A percentile compares a stretch with the other conserved stretches of the same genome.
These are phyloP conservation scores for Empidonax alnorum DNA, from an alignment of 2,113 vertebrate genomes.

Conservation along the genomic window DNA sequence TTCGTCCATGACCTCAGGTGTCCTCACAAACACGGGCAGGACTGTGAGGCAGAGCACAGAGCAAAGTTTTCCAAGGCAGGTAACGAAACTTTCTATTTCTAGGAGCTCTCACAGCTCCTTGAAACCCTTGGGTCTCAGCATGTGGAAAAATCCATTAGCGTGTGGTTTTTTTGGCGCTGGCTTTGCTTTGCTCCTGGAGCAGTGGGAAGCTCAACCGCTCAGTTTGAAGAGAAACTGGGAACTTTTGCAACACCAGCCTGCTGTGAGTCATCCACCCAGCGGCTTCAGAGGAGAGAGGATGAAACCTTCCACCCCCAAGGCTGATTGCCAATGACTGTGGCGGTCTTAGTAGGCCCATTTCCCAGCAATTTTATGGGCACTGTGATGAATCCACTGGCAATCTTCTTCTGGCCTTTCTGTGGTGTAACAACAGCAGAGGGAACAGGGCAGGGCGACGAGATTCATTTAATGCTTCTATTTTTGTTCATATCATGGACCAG, in stretches of 20 bases:
- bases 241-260: background rate
- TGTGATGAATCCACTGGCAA: background rate
- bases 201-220: background rate
- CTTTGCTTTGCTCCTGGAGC: background rate
- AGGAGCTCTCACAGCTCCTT: background rate
- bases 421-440: background rate
- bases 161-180: background rate
- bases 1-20: background rate
- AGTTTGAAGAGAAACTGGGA: background rate
- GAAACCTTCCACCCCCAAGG: background rate
- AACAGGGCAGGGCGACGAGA: background rate
- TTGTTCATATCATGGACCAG: background rate
- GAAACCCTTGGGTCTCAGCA: background rate
- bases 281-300: background rate
- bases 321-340: background rate
- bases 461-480: background rate
- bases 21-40: background rate
- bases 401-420: background rate
- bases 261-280: background rate
- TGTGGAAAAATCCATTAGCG: background rate
- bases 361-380: background rate
- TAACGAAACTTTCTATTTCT: background rate
- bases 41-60: background rate
- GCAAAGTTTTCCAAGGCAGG: constrained; percentile 26
- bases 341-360: background rate